These are phyloP conservation scores for Fragum whitleyi DNA, from an alignment of 2,888 invertebrate genomes.

Conservation along the genomic window DNA sequence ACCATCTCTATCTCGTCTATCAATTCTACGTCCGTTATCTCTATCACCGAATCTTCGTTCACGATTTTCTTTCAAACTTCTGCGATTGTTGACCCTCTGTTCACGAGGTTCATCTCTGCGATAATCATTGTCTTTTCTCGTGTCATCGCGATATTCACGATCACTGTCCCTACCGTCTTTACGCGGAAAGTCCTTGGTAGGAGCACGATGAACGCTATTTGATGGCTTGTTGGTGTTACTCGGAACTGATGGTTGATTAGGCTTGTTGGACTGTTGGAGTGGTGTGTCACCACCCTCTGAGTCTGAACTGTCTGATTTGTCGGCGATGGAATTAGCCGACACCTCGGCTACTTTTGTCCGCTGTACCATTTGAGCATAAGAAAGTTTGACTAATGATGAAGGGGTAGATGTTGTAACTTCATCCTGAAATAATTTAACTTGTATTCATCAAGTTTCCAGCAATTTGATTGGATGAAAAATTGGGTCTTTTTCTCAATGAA, in stretches of 20 bases:
- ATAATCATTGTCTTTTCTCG: constrained; percentile 54
- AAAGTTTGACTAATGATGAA: constrained; percentile 70
- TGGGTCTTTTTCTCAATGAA: too few relatives aligned
- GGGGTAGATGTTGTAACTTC: constrained; percentile 54
- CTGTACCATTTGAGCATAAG: constrained; percentile 81
- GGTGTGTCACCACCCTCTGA: constrained; percentile 47
- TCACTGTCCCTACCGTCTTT: constrained; percentile 58
- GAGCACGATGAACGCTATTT: constrained; percentile 19
- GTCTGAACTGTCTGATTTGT: constrained; percentile 54
- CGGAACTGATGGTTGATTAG: constrained; percentile 49
- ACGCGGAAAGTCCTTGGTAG: constrained; percentile 52
- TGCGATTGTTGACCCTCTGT: constrained; percentile 49
- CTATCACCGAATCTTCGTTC: constrained; percentile 44
- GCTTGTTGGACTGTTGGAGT: constrained; percentile 43
- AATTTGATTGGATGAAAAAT: too few relatives aligned
- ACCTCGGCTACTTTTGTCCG: constrained; percentile 65
- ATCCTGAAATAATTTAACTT: constrained; percentile 41
- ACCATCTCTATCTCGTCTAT: constrained; percentile 41
- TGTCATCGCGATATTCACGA: constrained; percentile 18
- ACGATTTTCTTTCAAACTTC: constrained; percentile 61
- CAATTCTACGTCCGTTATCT: constrained; percentile 29
- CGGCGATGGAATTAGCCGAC: constrained; percentile 45
- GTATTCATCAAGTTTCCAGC: too few relatives aligned
- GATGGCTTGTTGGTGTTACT: constrained; percentile 49
- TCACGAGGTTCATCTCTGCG: constrained; percentile 56